Evolutionary conservation across 2,797 vertebrate genomes (phyloP).

Genomic region (Ficedula albicollis): DNA sequence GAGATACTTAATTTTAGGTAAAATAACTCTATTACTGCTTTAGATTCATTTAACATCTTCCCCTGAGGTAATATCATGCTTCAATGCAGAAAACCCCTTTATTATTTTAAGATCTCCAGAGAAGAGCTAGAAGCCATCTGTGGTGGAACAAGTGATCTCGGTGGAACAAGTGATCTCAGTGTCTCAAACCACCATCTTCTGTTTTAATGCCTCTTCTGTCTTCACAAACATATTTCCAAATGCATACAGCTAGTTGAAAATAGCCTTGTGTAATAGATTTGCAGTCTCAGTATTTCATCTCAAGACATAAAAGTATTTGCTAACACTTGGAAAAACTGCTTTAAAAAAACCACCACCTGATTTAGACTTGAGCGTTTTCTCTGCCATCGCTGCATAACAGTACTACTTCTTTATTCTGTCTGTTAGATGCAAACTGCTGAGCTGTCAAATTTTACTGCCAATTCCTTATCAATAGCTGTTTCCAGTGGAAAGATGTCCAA

Average conservation of each 20-base stretch:
- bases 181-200: not conserved
- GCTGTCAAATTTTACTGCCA: not conserved
- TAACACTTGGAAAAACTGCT: not conserved
- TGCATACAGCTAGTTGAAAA: not conserved
- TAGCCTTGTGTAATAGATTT: not conserved
- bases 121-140: not conserved
- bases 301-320: not conserved
- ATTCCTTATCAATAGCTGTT: not conserved
- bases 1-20: not conserved
- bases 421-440: not conserved
- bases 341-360: not conserved
- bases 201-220: not conserved
- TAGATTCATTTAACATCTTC: not conserved
- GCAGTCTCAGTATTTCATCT: not conserved
- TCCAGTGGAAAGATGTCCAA: not conserved
- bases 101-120: not conserved
- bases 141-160: not conserved
- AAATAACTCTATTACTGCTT: not conserved
- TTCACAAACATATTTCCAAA: not conserved
- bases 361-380: not conserved
- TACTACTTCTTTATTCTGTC: not conserved
- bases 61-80: not conserved
- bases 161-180: not conserved
- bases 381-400: not conserved
- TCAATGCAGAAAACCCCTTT: not conserved